A percentile compares a stretch with the other conserved stretches of the same genome.
Evolutionary conservation across 2,113 vertebrate species (phyloP).

Genomic region (Gasterosteus aculeatus): DNA sequence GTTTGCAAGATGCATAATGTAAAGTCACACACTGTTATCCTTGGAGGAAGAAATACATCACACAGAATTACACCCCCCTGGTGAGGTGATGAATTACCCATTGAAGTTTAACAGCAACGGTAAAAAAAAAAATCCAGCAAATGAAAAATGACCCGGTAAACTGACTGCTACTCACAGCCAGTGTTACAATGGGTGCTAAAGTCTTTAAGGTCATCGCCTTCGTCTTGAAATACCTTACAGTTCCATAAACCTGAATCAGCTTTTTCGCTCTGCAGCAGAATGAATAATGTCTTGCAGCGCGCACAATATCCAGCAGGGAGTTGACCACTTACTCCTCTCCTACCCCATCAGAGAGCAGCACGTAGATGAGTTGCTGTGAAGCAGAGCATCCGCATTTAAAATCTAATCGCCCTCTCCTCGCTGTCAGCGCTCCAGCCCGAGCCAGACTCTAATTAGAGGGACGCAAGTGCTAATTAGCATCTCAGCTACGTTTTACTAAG

Average conservation of each 20-base stretch:
- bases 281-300: conserved; percentile 56
- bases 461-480: conserved; percentile 59
- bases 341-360: conserved; percentile 20
- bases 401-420: conserved; percentile 12
- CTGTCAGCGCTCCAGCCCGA: conserved; percentile 18
- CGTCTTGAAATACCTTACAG: conserved; percentile 44
- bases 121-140: conserved; percentile 39
- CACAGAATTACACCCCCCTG: conserved; percentile 26
- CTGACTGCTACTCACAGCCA: conserved; percentile 27
- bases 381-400: conserved; percentile 25
- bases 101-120: conserved; percentile 44
- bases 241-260: conserved; percentile 66
- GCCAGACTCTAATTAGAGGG: conserved; percentile 54
- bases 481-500: conserved; percentile 34
- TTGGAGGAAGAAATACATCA: conserved; percentile 53
- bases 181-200: conserved; percentile 50
- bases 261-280: conserved; percentile 51
- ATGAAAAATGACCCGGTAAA: conserved; percentile 66
- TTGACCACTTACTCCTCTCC: conserved; percentile 46
- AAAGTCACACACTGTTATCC: conserved; percentile 52
- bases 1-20: conserved; percentile 44
- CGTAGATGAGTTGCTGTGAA: conserved; percentile 17
- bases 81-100: conserved; percentile 56
- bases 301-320: conserved; percentile 25
- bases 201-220: conserved; percentile 59